Evolutionary conservation across 2,888 invertebrate genomes (phyloP), one percentile per base, ranked within the genome.

Genomic region (Hedychridium roseum): DNA sequence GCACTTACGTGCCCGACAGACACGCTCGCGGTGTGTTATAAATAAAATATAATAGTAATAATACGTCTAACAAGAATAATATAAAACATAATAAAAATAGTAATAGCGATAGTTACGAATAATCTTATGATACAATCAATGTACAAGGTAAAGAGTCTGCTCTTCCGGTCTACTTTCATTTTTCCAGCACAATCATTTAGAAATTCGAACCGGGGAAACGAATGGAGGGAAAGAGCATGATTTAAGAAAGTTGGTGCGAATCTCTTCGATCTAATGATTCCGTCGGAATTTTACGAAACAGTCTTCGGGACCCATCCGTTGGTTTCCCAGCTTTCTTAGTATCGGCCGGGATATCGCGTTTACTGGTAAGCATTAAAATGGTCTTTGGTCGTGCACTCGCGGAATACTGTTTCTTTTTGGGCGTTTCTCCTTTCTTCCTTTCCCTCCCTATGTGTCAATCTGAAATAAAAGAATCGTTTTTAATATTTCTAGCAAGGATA

Each of bases 321-420:
- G n/a, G n/a, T n/a, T n/a, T n/a, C n/a, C n/a, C n/a, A n/a, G n/a
- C n/a, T n/a, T n/a, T n/a, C n/a, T n/a, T n/a, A n/a, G n/a, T n/a
- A n/a, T n/a, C n/a, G n/a, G n/a, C n/a, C n/a, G n/a, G n/a, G n/a
- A n/a, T n/a, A n/a, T n/a, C n/a, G n/a, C n/a, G 43, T 38, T 55
- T 43, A 57, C 54, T 54, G 43, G 60, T 60, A 64, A 55, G 43
- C 49, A 59, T 55, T 60, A 57, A 63, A 36, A 35, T 62, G 57
- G 62, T 74, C 76, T 77, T 77, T 77, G 76, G 76, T 75, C 67
- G 67, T 72, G 67, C 65, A 67, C 68, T 64, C 68, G 59, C 68
- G 67, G 67, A 75, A 75, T 75, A 75, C 74, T 75, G 74, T 66
- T 74, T 58, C 45, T 66, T 48, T 46, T 44, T 49, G 42, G 46